phyloP scores from a whole-genome alignment of 2,113 vertebrate genomes.

The Jaculus jaculus region DNA sequence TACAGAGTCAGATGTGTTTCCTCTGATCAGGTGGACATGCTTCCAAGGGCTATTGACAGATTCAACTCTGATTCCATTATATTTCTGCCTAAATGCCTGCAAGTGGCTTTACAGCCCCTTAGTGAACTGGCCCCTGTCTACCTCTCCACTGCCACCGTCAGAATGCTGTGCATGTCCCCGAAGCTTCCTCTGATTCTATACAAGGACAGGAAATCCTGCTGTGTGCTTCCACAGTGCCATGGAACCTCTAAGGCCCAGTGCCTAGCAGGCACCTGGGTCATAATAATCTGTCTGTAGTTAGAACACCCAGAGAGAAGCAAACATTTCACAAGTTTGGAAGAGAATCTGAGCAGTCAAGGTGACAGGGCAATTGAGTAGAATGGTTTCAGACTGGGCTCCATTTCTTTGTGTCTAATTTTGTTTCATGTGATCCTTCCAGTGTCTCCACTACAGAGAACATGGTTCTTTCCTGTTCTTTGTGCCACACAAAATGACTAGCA shows the following conservation, averaged over 20 bases:
- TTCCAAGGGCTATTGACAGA: background rate
- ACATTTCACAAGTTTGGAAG: background rate
- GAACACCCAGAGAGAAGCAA: background rate
- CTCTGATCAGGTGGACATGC: background rate
- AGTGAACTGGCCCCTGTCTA: background rate
- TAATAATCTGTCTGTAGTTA: background rate
- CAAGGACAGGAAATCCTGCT: background rate
- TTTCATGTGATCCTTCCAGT: background rate
- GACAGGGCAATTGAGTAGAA: background rate
- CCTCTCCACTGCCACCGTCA: background rate
- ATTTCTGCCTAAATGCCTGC: background rate
- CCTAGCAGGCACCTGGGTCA: background rate
- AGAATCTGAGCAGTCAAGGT: background rate
- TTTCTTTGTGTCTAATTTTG: background rate
- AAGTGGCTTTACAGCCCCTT: background rate
- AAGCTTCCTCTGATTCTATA: background rate
- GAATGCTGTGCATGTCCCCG: background rate
- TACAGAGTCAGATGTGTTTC: background rate
- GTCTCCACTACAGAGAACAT: background rate
- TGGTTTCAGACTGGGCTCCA: background rate
- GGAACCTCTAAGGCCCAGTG: background rate
- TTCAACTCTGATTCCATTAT: background rate
- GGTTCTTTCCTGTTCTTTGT: background rate
- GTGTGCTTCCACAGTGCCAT: background rate
- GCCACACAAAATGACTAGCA: background rate